Evolutionary conservation across 2,113 vertebrate species (phyloP).

Genomic region (Thalassoma bifasciatum): DNA sequence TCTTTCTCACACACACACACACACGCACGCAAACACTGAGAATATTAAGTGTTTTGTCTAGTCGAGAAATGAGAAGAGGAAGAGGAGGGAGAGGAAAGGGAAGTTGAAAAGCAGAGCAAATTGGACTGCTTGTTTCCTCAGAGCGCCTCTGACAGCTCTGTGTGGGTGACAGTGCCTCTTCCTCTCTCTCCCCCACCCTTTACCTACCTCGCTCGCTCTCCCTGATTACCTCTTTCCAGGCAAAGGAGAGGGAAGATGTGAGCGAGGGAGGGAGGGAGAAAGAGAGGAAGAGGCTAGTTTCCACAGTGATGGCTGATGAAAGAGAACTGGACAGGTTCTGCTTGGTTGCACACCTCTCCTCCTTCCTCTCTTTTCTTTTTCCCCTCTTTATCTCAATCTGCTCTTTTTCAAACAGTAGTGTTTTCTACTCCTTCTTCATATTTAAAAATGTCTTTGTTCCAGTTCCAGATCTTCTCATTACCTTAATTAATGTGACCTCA

Average conservation of each 20-base stretch:
- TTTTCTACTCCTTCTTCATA: conserved; percentile 25
- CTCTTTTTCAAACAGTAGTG: conserved; percentile 1
- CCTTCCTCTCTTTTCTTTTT: background rate
- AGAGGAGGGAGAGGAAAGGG: conserved; percentile 54
- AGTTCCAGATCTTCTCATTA: conserved; percentile 41
- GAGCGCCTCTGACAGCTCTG: conserved; percentile 77
- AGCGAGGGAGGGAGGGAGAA: conserved; percentile 26
- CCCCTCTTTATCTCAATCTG: background rate
- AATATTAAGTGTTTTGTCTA: conserved; percentile 60
- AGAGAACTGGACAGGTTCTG: conserved; percentile 77
- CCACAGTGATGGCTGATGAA: conserved; percentile 79
- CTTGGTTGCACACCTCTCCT: conserved; percentile 66
- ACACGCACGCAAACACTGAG: conserved; percentile 22
- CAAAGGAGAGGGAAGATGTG: conserved; percentile 36
- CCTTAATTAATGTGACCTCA: background rate
- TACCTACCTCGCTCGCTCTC: conserved; percentile 61
- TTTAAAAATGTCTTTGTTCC: conserved; percentile 34
- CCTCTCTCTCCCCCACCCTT: conserved; percentile 32
- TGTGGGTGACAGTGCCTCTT: conserved; percentile 69
- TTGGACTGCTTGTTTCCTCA: conserved; percentile 78
- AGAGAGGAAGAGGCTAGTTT: conserved; percentile 66
- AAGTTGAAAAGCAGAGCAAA: conserved; percentile 77
- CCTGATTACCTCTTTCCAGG: conserved; percentile 73
- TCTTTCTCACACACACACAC: too few species aligned
- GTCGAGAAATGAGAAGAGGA: too few species aligned